A percentile compares a stretch with the other conserved stretches of the same genome.
phyloP scores from a whole-genome alignment of 64 coral and sea anemone species.

The Montipora capricornis region DNA sequence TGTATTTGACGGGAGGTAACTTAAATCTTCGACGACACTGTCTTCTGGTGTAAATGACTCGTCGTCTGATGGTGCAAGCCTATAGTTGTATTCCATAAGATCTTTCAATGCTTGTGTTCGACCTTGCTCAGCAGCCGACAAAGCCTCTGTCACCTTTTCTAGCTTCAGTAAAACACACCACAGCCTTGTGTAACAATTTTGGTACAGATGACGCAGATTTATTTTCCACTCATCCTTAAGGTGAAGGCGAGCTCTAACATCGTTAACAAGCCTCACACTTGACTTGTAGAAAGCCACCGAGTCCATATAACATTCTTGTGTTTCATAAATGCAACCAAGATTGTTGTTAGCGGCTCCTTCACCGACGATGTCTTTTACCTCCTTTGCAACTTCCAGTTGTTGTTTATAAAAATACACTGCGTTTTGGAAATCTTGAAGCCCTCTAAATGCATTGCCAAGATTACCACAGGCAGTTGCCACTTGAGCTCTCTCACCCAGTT shows the following conservation, averaged over 20 bases:
- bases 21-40: background rate
- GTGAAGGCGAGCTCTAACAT: background rate
- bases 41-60: background rate
- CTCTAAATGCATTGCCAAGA: background rate
- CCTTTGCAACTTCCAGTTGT: background rate
- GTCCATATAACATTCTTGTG: background rate
- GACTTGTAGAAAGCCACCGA: background rate
- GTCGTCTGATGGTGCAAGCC: background rate
- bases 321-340: background rate
- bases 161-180: background rate
- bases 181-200: background rate
- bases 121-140: slow-evolving; percentile 4
- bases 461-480: background rate
- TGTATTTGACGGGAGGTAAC: background rate
- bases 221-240: background rate
- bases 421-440: background rate
- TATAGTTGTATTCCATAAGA: background rate
- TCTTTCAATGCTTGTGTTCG: background rate
- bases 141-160: background rate
- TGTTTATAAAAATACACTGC: background rate
- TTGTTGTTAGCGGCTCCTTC: no score
- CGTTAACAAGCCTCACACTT: background rate
- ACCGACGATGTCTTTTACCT: background rate
- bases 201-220: background rate
- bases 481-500: background rate